Percentiles rank a stretch among this genome's conserved stretches.
Conservation (phyloP, 2,797 vertebrate species). For the Macrochelys suwanniensis region DNA sequence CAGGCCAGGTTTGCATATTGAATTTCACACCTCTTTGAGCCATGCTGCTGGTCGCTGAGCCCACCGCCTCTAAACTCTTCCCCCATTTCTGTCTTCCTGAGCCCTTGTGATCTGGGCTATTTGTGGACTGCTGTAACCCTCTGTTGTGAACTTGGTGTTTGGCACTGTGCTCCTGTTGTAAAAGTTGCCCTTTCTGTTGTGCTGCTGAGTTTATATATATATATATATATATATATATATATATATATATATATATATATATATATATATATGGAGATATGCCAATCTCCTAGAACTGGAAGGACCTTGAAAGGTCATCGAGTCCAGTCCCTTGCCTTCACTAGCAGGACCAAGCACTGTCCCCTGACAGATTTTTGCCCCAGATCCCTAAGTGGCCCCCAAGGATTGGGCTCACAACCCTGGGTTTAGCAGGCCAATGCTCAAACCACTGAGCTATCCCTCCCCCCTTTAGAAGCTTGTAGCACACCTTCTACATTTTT, state of each 20-base stretch:
- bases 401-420: too few relatives aligned
- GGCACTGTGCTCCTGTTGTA: background rate
- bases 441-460: too few relatives aligned
- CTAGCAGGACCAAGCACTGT: too few relatives aligned
- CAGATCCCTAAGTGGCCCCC: too few relatives aligned
- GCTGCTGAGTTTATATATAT: background rate
- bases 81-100: background rate
- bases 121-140: background rate
- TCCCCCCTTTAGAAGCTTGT: accelerated
- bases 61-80: background rate
- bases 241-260: background rate
- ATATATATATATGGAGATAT: too few relatives aligned
- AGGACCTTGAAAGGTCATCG: too few relatives aligned
- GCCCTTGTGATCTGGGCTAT: background rate
- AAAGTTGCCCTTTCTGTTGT: background rate
- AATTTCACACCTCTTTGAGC: background rate
- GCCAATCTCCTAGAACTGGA: too few relatives aligned
- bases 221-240: background rate
- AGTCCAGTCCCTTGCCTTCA: too few relatives aligned
- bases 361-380: too few relatives aligned
- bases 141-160: background rate
- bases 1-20: conserved; percentile 24
- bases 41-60: background rate
- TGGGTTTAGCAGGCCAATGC: too few relatives aligned
- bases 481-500: background rate